Evolutionary conservation across 2,113 vertebrate species (phyloP).

Genomic region (Colinus virginianus): DNA sequence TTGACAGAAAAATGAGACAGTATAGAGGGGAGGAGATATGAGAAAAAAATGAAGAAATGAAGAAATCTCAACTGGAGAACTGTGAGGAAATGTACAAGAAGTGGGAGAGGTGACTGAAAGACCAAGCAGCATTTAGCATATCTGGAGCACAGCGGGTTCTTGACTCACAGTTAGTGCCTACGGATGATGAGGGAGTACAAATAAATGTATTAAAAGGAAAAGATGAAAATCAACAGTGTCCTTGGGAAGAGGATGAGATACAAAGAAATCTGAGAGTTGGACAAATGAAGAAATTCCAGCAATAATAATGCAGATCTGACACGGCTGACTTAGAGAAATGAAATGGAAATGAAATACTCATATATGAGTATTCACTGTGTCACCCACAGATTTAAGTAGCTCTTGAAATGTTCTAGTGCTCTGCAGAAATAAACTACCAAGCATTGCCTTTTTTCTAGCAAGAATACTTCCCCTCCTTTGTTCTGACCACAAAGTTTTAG

Average conservation of each 20-base stretch:
- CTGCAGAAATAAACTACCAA: background rate
- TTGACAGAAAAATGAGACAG: background rate
- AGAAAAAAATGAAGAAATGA: background rate
- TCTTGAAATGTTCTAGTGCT: background rate
- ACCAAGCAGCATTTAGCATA: background rate
- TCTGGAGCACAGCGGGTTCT: background rate
- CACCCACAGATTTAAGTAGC: background rate
- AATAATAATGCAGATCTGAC: background rate
- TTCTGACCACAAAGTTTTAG: background rate
- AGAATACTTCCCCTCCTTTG: background rate
- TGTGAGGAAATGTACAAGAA: background rate
- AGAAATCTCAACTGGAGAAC: background rate
- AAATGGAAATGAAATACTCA: background rate
- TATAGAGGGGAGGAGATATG: background rate
- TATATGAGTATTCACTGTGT: background rate
- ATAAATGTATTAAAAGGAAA: background rate
- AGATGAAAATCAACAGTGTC: background rate
- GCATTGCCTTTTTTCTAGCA: background rate
- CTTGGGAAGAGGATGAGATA: background rate
- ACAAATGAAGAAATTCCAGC: background rate
- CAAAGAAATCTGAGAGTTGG: background rate
- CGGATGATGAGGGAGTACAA: slow-evolving; percentile 3
- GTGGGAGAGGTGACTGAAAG: background rate
- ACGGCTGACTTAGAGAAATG: background rate
- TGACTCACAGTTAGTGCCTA: background rate